Evolutionary conservation across 2,797 vertebrate species (phyloP).

Genomic region (Helostoma temminkii): DNA sequence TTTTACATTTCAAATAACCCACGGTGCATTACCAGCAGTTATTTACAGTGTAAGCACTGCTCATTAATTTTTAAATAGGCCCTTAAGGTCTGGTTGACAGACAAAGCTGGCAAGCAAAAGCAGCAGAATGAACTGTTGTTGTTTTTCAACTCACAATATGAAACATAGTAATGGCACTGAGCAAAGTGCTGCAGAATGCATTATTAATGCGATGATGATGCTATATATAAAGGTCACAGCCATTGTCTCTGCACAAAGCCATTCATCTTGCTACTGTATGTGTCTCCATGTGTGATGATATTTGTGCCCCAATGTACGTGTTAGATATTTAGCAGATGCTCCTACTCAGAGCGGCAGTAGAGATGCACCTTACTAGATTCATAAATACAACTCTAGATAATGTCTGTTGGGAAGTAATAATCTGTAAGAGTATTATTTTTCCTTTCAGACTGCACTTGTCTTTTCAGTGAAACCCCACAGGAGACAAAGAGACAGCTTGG

Average conservation of each 20-base stretch:
- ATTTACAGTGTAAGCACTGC: constrained; percentile 84
- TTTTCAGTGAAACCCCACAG: constrained; percentile 30
- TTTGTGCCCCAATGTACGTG: constrained; percentile 5
- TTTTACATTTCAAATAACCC: constrained; percentile 87
- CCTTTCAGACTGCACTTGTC: background rate
- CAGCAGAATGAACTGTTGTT: constrained; percentile 74
- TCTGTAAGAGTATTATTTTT: constrained; percentile 4
- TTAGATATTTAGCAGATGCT: constrained; percentile 21
- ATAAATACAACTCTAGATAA: background rate
- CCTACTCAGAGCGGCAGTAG: background rate
- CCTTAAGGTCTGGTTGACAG: constrained; percentile 84
- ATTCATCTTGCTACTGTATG: constrained; percentile 49
- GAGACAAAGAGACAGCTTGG: constrained; percentile 47
- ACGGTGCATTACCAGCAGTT: constrained; percentile 81
- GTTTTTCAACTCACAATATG: constrained; percentile 74
- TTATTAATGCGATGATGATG: constrained; percentile 85
- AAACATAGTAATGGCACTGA: constrained; percentile 77
- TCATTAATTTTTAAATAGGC: constrained; percentile 85
- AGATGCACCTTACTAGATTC: background rate
- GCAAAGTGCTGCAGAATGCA: constrained; percentile 81
- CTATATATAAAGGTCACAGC: constrained; percentile 80
- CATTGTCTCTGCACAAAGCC: constrained; percentile 58
- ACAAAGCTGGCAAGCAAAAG: constrained; percentile 79
- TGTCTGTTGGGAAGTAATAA: constrained; percentile 25
- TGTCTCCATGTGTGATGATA: constrained; percentile 23